A percentile compares a stretch with the other conserved stretches of the same genome.
These are phyloP conservation scores for Ichneumon xanthorius DNA, from an alignment of 2,888 invertebrate species.

Conservation along the genomic window DNA sequence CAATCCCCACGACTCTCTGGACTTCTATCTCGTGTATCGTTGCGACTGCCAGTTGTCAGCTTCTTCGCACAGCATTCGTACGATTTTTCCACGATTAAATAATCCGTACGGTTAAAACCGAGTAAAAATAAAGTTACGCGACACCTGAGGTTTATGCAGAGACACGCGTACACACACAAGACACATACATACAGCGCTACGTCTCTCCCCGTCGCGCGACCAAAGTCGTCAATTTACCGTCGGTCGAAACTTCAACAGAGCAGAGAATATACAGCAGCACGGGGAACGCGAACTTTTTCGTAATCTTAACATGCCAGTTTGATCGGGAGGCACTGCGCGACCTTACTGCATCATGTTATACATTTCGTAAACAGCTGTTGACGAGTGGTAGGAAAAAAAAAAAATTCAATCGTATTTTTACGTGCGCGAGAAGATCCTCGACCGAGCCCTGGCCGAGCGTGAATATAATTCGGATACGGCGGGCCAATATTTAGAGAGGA, in stretches of 20 bases:
- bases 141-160: not conserved
- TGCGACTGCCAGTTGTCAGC: not conserved
- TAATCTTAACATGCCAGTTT: slow-evolving; percentile 15
- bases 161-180: not conserved
- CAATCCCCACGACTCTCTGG: not conserved
- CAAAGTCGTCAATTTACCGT: slow-evolving; percentile 24
- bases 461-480: not conserved
- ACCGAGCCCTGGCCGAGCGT: too few species aligned
- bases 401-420: too few species aligned
- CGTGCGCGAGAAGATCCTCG: too few species aligned
- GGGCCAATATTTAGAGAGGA: not conserved
- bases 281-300: slow-evolving; percentile 6
- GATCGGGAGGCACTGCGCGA: not conserved
- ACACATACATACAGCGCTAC: not conserved
- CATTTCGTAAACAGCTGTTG: slow-evolving; percentile 11
- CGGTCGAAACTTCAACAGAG: slow-evolving; percentile 11
- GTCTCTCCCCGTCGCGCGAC: not conserved
- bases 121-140: not conserved
- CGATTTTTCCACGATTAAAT: not conserved
- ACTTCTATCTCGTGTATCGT: not conserved
- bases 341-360: not conserved
- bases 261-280: not conserved
- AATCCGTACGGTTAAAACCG: not conserved
- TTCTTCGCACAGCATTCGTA: not conserved
- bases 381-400: not conserved